phyloP scores from a whole-genome alignment of 2,797 vertebrate species.

The Neosilurus hyrtlii region DNA sequence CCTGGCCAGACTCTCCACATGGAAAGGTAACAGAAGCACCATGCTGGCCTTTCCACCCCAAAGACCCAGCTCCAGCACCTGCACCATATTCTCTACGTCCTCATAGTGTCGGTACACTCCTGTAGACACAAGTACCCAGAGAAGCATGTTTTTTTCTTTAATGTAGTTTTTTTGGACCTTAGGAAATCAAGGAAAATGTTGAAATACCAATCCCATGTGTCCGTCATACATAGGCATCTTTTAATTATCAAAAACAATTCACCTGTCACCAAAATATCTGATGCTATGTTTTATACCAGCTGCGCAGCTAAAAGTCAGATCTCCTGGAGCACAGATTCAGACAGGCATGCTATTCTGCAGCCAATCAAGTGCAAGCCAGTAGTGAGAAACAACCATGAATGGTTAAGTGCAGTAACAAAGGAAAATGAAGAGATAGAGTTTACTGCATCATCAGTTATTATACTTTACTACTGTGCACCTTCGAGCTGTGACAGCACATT shows the following conservation, averaged over 20 bases:
- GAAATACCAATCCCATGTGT: background rate
- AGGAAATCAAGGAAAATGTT: background rate
- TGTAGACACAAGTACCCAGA: slow-evolving; percentile 40
- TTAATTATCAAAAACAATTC: background rate
- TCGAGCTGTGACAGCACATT: background rate
- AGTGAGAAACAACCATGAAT: background rate
- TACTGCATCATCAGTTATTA: background rate
- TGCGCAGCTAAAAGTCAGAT: background rate
- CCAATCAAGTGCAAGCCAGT: background rate
- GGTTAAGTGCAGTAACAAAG: slow-evolving; percentile 1
- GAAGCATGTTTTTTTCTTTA: too few species aligned
- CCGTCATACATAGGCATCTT: background rate
- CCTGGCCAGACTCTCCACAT: slow-evolving; percentile 63
- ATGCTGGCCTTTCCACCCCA: slow-evolving; percentile 62
- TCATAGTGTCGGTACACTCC: slow-evolving; percentile 65
- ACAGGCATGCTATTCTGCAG: background rate
- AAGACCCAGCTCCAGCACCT: slow-evolving; percentile 67
- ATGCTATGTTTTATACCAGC: slow-evolving; percentile 1
- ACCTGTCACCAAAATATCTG: background rate
- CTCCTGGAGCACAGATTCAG: background rate
- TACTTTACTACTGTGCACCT: background rate
- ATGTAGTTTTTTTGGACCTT: background rate
- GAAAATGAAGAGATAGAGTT: background rate
- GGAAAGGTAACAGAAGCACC: slow-evolving; percentile 69
- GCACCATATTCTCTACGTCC: slow-evolving; percentile 70